Evolutionary conservation across 2,888 invertebrate genomes (phyloP).

Genomic region (Dryocosmus kuriphilus): DNA sequence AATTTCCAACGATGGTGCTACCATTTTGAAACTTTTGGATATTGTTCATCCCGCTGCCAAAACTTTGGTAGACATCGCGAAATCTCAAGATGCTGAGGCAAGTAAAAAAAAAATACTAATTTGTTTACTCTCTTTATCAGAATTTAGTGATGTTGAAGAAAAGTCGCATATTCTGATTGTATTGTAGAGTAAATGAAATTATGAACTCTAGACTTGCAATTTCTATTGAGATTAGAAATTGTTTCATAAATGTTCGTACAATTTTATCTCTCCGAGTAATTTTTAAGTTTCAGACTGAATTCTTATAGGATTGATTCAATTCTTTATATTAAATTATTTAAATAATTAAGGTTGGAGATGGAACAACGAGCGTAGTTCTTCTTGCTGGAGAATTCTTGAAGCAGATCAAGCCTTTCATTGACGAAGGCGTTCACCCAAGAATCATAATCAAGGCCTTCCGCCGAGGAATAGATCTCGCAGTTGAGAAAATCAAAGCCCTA

Average conservation of each 20-base stretch:
- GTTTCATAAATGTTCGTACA: constrained; percentile 70
- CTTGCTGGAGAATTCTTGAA: constrained; percentile 97
- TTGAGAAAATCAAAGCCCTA: constrained; percentile 90
- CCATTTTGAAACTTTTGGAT: constrained; percentile 98
- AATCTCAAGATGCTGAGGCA: constrained; percentile 99
- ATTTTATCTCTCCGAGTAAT: background rate
- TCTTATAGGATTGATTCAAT: background rate
- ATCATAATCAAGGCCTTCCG: constrained; percentile 94
- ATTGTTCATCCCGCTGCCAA: constrained; percentile 99
- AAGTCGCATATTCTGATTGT: constrained; percentile 7
- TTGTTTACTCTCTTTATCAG: constrained; percentile 17
- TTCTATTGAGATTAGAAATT: constrained; percentile 61
- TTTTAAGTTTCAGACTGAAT: no score
- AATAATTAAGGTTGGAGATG: constrained; percentile 92
- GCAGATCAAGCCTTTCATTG: constrained; percentile 95
- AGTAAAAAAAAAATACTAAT: constrained; percentile 52
- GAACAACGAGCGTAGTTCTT: constrained; percentile 98
- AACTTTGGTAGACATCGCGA: constrained; percentile 98
- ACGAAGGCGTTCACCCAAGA: constrained; percentile 97
- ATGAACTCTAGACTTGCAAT: constrained; percentile 69
- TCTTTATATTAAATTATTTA: constrained; percentile 40
- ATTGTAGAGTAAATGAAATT: constrained; percentile 65
- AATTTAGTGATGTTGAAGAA: constrained; percentile 16
- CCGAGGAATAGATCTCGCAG: constrained; percentile 88
- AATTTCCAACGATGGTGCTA: constrained; percentile 99